These are phyloP conservation scores for Fragum whitleyi DNA, from an alignment of 2,888 invertebrate genomes.

Conservation along the genomic window DNA sequence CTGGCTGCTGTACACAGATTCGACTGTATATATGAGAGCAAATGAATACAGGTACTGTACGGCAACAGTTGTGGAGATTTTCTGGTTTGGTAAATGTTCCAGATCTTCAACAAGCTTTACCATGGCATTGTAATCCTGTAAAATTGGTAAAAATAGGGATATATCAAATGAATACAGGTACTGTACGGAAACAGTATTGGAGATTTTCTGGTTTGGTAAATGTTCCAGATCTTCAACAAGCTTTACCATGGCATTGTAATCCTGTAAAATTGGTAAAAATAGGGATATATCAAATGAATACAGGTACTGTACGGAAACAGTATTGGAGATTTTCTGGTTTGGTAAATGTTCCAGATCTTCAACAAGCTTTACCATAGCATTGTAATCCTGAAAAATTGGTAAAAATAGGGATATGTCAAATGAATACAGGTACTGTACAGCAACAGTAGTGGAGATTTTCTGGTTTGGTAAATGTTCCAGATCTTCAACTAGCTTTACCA, in stretches of 20 bases:
- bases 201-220: slow-evolving; percentile 89
- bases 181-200: slow-evolving; percentile 94
- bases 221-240: slow-evolving; percentile 96
- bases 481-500: slow-evolving; percentile 98
- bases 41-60: slow-evolving; percentile 98
- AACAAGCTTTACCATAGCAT: slow-evolving; percentile 98
- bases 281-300: slow-evolving; percentile 98
- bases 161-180: slow-evolving; percentile 97
- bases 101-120: slow-evolving; percentile 98
- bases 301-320: slow-evolving; percentile 95
- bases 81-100: slow-evolving; percentile 92
- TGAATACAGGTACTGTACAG: slow-evolving; percentile 96
- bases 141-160: too few relatives aligned
- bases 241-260: slow-evolving; percentile 98
- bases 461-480: slow-evolving; percentile 93
- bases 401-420: too few relatives aligned
- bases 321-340: slow-evolving; percentile 88
- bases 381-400: slow-evolving; percentile 95
- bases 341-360: slow-evolving; percentile 96
- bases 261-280: too few relatives aligned
- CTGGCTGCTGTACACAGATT: too few relatives aligned
- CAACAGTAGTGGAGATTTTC: slow-evolving; percentile 89
- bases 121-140: slow-evolving; percentile 97
- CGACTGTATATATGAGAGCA: too few relatives aligned
- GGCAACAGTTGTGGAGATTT: slow-evolving; percentile 90